Base-by-base conservation (phyloP, 1,140 invertebrate species). In the Neodiprion lecontei region DNA sequence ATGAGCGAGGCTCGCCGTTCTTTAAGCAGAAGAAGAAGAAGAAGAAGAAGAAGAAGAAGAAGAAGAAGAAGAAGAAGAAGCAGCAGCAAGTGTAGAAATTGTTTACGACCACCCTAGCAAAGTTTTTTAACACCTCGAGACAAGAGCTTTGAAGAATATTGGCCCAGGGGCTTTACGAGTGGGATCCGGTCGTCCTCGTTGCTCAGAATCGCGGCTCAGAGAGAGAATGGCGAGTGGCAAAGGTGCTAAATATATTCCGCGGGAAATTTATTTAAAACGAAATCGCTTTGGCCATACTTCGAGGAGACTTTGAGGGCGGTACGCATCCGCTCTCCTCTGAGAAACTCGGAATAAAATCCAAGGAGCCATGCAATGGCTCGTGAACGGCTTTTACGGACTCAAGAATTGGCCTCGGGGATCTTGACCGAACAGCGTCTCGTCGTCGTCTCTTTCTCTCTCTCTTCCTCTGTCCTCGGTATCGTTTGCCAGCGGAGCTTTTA, bases 321-420 rank as follows among this genome's bases (percentile, higher is more conserved):
- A 23, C 12, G 67, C 67, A 61, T 61, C n/a, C 53, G 53, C 5
- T 61, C 28, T 40, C 28, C 28, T 40, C n/a, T 61, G 9, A 61
- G 53, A 61, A 17, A 17, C 53, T 17, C 4, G 11, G 53, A 61
- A 61, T 61, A 61, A 61, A 61, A 17, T 17, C n/a, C 40, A 23
- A 23, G 23, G 21, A 69, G 14, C 40, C 67, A 69, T 23, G 21
- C 12, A 69, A 14, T 23, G 21, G 67, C 17, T 69, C 21, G 21
- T 23, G 11, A 11, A 47, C 12, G 71, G 76, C 77, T 77, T 82
- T 81, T 77, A 81, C 78, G 75, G 69, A 78, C 72, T 83, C 80
- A 75, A 79, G 82, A 84, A 82, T 83, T 77, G 75, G 53, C n/a
- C 53, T 61, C 53, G 11, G n/a, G 53, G 53, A 61, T 61, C 53